Evolutionary conservation across 2,888 invertebrate species (phyloP).

Genomic region (Pilophorus perplexus): DNA sequence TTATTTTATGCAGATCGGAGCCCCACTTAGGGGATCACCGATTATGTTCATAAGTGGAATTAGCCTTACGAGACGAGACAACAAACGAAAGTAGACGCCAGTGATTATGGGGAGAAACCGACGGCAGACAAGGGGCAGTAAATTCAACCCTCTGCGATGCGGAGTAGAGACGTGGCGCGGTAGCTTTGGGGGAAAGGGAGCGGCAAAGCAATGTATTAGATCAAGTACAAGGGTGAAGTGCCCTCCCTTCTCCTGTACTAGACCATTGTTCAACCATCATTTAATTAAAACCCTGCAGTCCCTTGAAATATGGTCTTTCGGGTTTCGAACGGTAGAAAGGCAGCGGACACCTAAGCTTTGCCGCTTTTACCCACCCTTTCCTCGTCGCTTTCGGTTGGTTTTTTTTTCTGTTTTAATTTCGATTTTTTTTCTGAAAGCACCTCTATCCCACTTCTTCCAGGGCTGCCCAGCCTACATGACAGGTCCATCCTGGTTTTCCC

Average conservation of each 20-base stretch:
- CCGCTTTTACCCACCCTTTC: neutral
- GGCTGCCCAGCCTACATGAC: too few species aligned
- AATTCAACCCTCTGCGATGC: neutral
- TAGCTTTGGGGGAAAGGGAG: neutral
- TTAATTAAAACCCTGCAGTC: conserved; percentile 39
- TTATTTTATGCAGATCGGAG: too few species aligned
- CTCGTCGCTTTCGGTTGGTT: too few species aligned
- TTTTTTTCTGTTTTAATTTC: too few species aligned
- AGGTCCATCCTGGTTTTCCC: too few species aligned
- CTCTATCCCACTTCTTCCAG: too few species aligned
- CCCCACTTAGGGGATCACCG: too few species aligned
- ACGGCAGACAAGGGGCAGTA: conserved; percentile 26
- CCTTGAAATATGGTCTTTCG: conserved; percentile 40
- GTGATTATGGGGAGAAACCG: conserved; percentile 20
- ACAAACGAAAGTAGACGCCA: conserved; percentile 35
- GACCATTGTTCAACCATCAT: conserved; percentile 42
- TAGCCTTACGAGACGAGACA: conserved; percentile 9
- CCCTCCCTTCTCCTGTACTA: conserved; percentile 42
- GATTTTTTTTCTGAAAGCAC: too few species aligned
- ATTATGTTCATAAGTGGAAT: conserved; percentile 28
- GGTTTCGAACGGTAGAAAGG: conserved; percentile 30
- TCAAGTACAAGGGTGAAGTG: conserved; percentile 40
- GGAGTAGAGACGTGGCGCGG: conserved; percentile 1
- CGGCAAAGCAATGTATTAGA: conserved; percentile 38
- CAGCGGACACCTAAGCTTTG: conserved; percentile 27